These are phyloP conservation scores for Leucozona laternaria DNA, from an alignment of 2,888 invertebrate species.

Conservation along the genomic window DNA sequence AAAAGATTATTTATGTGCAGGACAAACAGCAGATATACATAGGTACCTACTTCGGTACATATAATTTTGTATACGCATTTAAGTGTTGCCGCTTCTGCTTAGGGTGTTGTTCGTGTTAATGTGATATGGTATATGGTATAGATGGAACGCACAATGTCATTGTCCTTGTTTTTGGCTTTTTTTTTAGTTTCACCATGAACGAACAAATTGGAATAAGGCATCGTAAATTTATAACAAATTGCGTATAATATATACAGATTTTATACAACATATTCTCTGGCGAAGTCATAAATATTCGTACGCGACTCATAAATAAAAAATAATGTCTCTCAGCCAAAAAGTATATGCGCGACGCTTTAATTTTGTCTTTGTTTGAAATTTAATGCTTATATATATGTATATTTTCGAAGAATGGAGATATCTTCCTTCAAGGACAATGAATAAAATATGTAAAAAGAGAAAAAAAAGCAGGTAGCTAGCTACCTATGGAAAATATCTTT, in stretches of 20 bases:
- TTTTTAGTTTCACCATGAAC: conserved; percentile 4
- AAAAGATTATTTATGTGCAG: conserved; percentile 63
- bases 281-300: conserved; percentile 70
- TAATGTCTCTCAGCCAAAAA: conserved; percentile 44
- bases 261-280: conserved; percentile 41
- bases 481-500: neutral
- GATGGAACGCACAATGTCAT: conserved; percentile 2
- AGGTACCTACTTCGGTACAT: too few species aligned
- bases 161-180: conserved; percentile 10
- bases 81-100: conserved; percentile 30
- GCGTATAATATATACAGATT: conserved; percentile 45
- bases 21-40: conserved; percentile 9
- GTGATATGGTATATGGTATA: neutral
- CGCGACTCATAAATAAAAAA: conserved; percentile 71
- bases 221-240: conserved; percentile 70
- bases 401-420: neutral
- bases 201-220: conserved; percentile 29
- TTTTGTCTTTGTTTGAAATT: conserved; percentile 11
- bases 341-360: conserved; percentile 9
- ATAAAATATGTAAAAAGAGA: neutral
- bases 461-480: neutral
- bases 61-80: conserved; percentile 44
- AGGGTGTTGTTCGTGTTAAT: neutral
- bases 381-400: neutral
- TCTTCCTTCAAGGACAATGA: conserved; percentile 6